Conservation (phyloP, 2,797 vertebrate genomes). For the Gambusia yucatana region DNA sequence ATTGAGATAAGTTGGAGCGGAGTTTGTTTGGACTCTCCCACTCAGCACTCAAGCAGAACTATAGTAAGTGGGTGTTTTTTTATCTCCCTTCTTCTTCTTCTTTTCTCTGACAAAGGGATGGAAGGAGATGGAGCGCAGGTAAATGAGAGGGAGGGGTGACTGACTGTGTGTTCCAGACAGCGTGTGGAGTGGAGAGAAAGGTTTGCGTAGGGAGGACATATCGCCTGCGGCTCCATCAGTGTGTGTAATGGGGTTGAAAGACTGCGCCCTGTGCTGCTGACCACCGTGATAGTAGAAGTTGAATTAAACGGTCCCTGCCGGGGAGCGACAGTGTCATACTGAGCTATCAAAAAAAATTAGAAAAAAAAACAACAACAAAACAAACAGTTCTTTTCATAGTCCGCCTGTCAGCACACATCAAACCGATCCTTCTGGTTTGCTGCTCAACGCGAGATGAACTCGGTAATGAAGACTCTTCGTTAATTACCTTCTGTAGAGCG, state of each 20-base stretch:
- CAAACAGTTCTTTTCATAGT: conserved; percentile 11
- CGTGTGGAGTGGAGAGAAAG: conserved; percentile 17
- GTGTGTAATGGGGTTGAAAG: conserved; percentile 79
- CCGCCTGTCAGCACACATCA: conserved; percentile 11
- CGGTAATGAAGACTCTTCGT: conserved; percentile 19
- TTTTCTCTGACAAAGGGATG: conserved; percentile 29
- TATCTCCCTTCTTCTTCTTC: not conserved
- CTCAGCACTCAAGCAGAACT: conserved; percentile 54
- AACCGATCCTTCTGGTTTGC: conserved; percentile 30
- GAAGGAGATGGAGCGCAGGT: conserved; percentile 32
- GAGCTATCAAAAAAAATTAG: conserved; percentile 8
- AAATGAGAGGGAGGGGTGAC: conserved; percentile 32
- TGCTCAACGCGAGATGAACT: conserved; percentile 14
- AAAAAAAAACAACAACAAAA: not conserved
- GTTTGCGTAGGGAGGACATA: conserved; percentile 66
- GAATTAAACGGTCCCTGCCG: conserved; percentile 67
- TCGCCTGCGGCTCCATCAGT: conserved; percentile 71
- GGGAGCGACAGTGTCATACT: conserved; percentile 31
- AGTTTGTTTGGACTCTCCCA: conserved; percentile 58
- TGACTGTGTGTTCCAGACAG: conserved; percentile 46
- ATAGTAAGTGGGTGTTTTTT: conserved; percentile 47
- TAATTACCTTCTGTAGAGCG: conserved; percentile 35
- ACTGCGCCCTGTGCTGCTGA: conserved; percentile 61
- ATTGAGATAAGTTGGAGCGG: conserved; percentile 35
- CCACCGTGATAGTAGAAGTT: conserved; percentile 57